These are phyloP conservation scores for Portunus trituberculatus DNA, from an alignment of 1,140 invertebrate genomes.

Conservation along the genomic window DNA sequence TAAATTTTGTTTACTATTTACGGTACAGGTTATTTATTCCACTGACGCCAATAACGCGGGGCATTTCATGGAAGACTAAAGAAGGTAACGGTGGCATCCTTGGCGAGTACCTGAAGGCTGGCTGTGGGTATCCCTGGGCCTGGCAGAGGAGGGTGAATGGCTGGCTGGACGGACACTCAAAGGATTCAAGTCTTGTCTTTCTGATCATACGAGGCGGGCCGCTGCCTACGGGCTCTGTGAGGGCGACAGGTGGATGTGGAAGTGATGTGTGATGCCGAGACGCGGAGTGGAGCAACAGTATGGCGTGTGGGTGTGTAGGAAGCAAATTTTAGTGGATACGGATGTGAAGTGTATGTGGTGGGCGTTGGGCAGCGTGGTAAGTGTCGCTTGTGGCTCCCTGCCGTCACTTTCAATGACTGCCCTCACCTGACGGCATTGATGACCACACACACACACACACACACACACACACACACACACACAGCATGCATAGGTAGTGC, in stretches of 20 bases:
- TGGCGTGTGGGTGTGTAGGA: not conserved
- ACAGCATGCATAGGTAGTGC: not conserved
- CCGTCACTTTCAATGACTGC: not conserved
- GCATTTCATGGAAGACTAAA: too few relatives aligned
- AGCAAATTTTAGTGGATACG: too few relatives aligned
- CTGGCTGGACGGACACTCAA: conserved; percentile 54
- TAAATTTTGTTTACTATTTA: too few relatives aligned
- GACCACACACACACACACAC: not conserved
- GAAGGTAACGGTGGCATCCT: not conserved
- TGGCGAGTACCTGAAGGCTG: conserved; percentile 60
- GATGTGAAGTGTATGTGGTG: not conserved
- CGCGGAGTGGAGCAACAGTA: not conserved
- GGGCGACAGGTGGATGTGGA: not conserved
- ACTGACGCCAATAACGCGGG: too few relatives aligned
- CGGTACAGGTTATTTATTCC: too few relatives aligned
- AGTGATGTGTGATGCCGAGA: not conserved
- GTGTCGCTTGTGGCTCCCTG: not conserved
- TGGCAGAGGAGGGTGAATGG: conserved; percentile 82
- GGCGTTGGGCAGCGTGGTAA: not conserved
- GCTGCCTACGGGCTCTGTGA: conserved; percentile 77
- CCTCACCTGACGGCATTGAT: not conserved
- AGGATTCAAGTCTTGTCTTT: conserved; percentile 71
- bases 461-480: conserved; percentile 20
- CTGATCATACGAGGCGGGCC: conserved; percentile 76
- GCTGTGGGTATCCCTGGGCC: conserved; percentile 76